Evolutionary conservation across 2,113 vertebrate species (phyloP).

Genomic region (Podarcis cretensis): DNA sequence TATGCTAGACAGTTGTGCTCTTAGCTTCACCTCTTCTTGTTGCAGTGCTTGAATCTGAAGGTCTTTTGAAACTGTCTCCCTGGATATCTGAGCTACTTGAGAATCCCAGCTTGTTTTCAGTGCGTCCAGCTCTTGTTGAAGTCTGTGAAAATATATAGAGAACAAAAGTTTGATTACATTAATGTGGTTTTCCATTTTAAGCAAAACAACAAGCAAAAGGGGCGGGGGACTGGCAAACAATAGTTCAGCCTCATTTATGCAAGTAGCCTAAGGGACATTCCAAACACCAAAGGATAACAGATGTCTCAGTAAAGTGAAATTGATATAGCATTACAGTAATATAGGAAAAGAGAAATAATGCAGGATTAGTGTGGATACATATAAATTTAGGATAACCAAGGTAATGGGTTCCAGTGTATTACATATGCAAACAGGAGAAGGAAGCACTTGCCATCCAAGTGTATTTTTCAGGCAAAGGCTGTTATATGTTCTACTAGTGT

Average conservation of each 20-base stretch:
- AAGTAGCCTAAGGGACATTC: background rate
- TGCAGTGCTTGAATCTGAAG: conserved; percentile 71
- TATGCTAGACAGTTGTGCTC: conserved; percentile 69
- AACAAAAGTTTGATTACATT: background rate
- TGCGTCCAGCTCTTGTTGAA: conserved; percentile 66
- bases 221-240: too few relatives aligned
- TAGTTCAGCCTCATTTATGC: background rate
- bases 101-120: conserved; percentile 73
- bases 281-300: background rate
- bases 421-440: background rate
- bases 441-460: background rate
- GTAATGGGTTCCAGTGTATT: background rate
- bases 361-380: background rate
- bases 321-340: background rate
- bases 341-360: background rate
- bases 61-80: conserved; percentile 77
- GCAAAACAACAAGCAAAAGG: background rate
- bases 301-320: background rate
- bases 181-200: background rate
- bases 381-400: background rate
- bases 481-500: background rate
- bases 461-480: background rate
- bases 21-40: conserved; percentile 70
- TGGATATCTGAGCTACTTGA: conserved; percentile 74
- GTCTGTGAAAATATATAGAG: conserved; percentile 60